phyloP scores from a whole-genome alignment of 2,113 vertebrate genomes.

The Dipodomys merriami region DNA sequence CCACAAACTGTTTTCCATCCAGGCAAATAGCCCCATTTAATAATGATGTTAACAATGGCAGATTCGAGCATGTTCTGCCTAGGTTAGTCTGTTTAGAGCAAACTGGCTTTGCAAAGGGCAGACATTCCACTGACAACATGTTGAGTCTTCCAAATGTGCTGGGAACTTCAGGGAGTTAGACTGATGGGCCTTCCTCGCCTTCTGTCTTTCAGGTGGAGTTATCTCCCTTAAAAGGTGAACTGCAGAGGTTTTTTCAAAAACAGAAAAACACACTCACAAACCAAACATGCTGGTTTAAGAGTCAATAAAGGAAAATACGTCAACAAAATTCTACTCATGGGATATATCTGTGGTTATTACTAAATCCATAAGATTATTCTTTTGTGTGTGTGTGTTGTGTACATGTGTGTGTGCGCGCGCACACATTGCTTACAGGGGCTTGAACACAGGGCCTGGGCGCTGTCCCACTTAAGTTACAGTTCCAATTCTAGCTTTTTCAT shows the following conservation, averaged over 20 bases:
- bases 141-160: constrained; percentile 81
- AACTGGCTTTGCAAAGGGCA: constrained; percentile 82
- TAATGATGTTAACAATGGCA: constrained; percentile 78
- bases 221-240: constrained; percentile 82
- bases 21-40: constrained; percentile 75
- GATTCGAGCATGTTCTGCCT: constrained; percentile 77
- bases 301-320: constrained; percentile 74
- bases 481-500: too few species aligned
- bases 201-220: constrained; percentile 80
- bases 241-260: constrained; percentile 81
- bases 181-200: constrained; percentile 75
- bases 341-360: constrained; percentile 56
- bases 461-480: too few species aligned
- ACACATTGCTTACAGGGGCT: too few species aligned
- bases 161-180: constrained; percentile 79
- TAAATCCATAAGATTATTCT: constrained; percentile 44
- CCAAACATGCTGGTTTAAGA: constrained; percentile 81
- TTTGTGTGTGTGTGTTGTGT: too few species aligned
- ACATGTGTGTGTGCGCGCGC: too few species aligned
- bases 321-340: constrained; percentile 65
- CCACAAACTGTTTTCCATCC: constrained; percentile 74
- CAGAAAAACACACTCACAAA: constrained; percentile 81
- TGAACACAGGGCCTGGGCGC: too few species aligned
- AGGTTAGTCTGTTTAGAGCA: constrained; percentile 81
- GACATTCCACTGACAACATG: constrained; percentile 82